Conservation (phyloP, 2,888 invertebrate species). For the Rhopalosiphum nymphaeae region DNA sequence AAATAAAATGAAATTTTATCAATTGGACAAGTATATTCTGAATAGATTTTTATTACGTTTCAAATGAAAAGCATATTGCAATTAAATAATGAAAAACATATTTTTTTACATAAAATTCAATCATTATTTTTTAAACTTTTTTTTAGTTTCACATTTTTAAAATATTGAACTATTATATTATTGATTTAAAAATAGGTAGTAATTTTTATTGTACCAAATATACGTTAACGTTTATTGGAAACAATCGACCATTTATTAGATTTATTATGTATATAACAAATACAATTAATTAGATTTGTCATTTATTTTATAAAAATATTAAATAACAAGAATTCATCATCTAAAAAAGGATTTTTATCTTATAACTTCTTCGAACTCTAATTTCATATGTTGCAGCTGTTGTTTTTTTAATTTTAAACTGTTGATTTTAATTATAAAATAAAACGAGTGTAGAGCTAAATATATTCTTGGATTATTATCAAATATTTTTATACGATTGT, state of each 20-base stretch:
- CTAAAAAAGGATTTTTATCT: background rate
- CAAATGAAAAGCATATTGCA: background rate
- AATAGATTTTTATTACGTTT: background rate
- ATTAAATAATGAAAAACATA: background rate
- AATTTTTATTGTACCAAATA: background rate
- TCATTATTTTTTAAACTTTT: background rate
- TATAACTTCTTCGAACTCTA: background rate
- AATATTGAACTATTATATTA: background rate
- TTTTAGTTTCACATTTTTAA: background rate
- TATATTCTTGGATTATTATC: background rate
- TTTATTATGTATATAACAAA: background rate
- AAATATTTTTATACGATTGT: background rate
- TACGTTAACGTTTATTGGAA: background rate
- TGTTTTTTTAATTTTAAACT: background rate
- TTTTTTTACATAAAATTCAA: background rate
- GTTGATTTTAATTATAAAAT: constrained; percentile 13
- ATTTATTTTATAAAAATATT: background rate
- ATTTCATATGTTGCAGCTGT: background rate
- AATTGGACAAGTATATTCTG: background rate
- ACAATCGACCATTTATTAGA: background rate
- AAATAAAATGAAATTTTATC: background rate
- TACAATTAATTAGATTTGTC: background rate
- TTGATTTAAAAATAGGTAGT: background rate
- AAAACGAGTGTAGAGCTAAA: background rate
- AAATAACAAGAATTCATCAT: background rate